Evolutionary conservation across 2,888 invertebrate species (phyloP), one percentile per base, ranked within the genome.

Genomic region (Diabrotica balteata): DNA sequence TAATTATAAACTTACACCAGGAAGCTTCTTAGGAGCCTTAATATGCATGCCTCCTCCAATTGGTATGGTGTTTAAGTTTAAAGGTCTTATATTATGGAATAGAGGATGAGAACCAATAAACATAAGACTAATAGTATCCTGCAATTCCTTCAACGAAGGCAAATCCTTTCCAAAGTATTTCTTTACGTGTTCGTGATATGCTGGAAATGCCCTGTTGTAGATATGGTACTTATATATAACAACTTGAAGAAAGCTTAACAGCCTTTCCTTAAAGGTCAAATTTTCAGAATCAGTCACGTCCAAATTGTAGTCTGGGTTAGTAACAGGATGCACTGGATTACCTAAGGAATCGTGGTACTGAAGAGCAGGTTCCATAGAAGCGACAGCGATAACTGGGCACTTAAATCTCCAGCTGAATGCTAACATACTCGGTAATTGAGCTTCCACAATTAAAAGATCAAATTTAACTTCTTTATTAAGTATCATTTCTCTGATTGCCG

Each of bases 401-500:
- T 80, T 72, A 62, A 82, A 83, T 58, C 76, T 73, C 74, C 80
- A 77, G 43, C 76, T 74, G 64, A 83, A 80, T 7, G 77, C 78
- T 57, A 77, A 71, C 71, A 77, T 76, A 1, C 75, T 72, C 0
- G 80, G 79, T 32, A 76, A 68, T 17, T 77, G 73, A 7, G 76
- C 78, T 73, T 83, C 83, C 7, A 80, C 72, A 52, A 83, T 78
- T 2, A 83, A 68, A 60, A 83, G 67, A 73, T 83, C 83, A 63
- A 82, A 83, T 7, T 77, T 63, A 42, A 76, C 72, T 9, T 71
- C 75, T 49, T 75, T 64, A 68, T 80, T 76, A 22, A 79, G 69
- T 11, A 83, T 80, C 9, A 83, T 63, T 45, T 76, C 70, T 71
- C 79, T 78, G 5, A 83, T 80, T 67, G 78, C 72, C 0, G 77